phyloP scores from a whole-genome alignment of 2,888 invertebrate species.

The Drosophila monieri region DNA sequence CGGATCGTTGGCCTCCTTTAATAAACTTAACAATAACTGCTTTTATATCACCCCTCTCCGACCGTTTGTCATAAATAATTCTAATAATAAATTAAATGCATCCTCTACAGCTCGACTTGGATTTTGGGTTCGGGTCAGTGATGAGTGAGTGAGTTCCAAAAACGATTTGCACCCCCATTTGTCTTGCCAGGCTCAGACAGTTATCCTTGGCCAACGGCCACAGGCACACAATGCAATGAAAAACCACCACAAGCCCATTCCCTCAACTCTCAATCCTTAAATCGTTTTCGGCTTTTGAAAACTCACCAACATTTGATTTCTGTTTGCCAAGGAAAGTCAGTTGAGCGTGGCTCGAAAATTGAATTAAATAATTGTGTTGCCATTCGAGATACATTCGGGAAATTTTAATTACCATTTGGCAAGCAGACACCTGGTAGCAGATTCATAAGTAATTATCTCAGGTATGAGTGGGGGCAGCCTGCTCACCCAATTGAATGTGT shows the following conservation, averaged over 20 bases:
- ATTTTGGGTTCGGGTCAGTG: slow-evolving; percentile 44
- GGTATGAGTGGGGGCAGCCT: not conserved
- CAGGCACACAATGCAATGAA: slow-evolving; percentile 55
- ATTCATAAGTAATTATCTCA: not conserved
- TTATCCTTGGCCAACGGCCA: slow-evolving; percentile 76
- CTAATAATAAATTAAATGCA: slow-evolving; percentile 84
- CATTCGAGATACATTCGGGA: slow-evolving; percentile 36
- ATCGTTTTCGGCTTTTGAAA: slow-evolving; percentile 20
- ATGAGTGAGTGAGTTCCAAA: slow-evolving; percentile 49
- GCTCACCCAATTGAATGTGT: slow-evolving; percentile 67
- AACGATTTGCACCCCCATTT: slow-evolving; percentile 80
- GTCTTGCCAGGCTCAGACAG: slow-evolving; percentile 71
- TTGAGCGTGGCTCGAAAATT: slow-evolving; percentile 60
- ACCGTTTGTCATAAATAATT: slow-evolving; percentile 82
- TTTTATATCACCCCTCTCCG: slow-evolving; percentile 71
- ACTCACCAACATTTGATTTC: slow-evolving; percentile 55
- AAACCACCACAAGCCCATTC: slow-evolving; percentile 23
- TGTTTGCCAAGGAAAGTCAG: slow-evolving; percentile 48
- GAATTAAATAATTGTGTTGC: slow-evolving; percentile 65
- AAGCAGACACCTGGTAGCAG: slow-evolving; percentile 48
- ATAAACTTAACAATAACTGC: slow-evolving; percentile 77
- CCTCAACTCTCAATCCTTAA: slow-evolving; percentile 22
- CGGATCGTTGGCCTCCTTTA: slow-evolving; percentile 51
- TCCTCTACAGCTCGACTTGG: slow-evolving; percentile 79
- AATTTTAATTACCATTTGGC: slow-evolving; percentile 66